A percentile compares a stretch with the other conserved stretches of the same genome.
Evolutionary conservation across 2,797 vertebrate genomes (phyloP).

Genomic region (Microctenopoma stevenorrisi): DNA sequence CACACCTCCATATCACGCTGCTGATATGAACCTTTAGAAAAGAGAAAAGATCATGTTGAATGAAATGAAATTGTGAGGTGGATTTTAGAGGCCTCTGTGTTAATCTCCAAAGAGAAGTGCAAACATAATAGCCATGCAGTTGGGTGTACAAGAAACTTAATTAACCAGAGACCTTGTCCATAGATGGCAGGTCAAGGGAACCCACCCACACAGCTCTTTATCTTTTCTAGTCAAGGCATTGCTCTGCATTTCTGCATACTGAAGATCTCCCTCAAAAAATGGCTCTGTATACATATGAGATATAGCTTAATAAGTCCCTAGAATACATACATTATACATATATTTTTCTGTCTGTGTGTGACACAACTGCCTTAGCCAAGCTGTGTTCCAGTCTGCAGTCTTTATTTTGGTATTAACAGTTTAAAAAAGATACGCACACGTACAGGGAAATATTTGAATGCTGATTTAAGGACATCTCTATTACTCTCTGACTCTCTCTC

Average conservation of each 20-base stretch:
- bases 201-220: conserved; percentile 55
- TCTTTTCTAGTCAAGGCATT: conserved; percentile 53
- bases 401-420: conserved; percentile 31
- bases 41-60: conserved; percentile 68
- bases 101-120: conserved; percentile 76
- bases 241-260: conserved; percentile 53
- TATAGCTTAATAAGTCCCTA: not conserved
- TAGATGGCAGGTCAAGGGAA: conserved; percentile 74
- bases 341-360: conserved; percentile 21
- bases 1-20: conserved; percentile 54
- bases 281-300: not conserved
- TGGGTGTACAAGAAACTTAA: conserved; percentile 68
- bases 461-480: not conserved
- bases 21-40: conserved; percentile 68
- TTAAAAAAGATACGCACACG: conserved; percentile 15
- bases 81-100: conserved; percentile 69
- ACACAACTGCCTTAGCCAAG: conserved; percentile 27
- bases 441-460: conserved; percentile 10
- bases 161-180: conserved; percentile 74
- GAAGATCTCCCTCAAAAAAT: conserved; percentile 35
- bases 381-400: conserved; percentile 45
- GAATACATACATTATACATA: not conserved
- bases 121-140: conserved; percentile 68
- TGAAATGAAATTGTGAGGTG: conserved; percentile 75
- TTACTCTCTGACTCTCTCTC: not conserved